Percentiles rank a stretch among this genome's conserved stretches.
Conservation (phyloP, 2,888 invertebrate species). For the Hirtodrosophila cameraria region DNA sequence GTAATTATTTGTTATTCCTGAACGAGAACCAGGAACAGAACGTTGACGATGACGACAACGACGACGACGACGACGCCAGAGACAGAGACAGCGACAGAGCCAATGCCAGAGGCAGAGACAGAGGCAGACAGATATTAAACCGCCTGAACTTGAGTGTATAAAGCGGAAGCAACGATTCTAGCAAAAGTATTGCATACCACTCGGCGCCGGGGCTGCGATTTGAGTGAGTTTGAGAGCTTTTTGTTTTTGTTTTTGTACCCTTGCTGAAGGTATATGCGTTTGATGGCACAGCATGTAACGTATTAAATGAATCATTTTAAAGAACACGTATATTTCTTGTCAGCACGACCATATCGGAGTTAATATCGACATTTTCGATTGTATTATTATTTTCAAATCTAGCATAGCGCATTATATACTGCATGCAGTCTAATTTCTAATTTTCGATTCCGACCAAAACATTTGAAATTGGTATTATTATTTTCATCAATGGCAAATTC, state of each 20-base stretch:
- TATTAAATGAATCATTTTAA: no score
- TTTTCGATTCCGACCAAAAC: no score
- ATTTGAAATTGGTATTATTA: no score
- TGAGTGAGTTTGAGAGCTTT: slow-evolving; percentile 25
- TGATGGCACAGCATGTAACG: no score
- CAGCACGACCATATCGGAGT: no score
- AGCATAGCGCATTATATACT: no score
- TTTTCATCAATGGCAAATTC: no score
- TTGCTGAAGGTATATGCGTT: no score
- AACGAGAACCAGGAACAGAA: slow-evolving; percentile 34
- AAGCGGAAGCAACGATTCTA: slow-evolving; percentile 47
- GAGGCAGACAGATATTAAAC: slow-evolving; percentile 66
- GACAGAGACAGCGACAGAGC: slow-evolving; percentile 21
- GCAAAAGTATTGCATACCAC: slow-evolving; percentile 64
- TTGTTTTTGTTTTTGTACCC: background rate
- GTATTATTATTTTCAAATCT: no score
- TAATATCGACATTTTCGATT: no score
- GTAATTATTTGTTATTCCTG: slow-evolving; percentile 78
- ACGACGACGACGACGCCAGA: slow-evolving; percentile 20
- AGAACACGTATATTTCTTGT: no score
- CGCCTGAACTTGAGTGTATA: slow-evolving; percentile 54
- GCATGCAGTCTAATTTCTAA: no score
- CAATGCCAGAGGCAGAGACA: slow-evolving; percentile 12
- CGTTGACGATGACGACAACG: slow-evolving; percentile 33
- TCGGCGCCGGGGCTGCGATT: slow-evolving; percentile 53